phyloP scores from a whole-genome alignment of 2,797 vertebrate species.

The Ctenopoma kingsleyae region DNA sequence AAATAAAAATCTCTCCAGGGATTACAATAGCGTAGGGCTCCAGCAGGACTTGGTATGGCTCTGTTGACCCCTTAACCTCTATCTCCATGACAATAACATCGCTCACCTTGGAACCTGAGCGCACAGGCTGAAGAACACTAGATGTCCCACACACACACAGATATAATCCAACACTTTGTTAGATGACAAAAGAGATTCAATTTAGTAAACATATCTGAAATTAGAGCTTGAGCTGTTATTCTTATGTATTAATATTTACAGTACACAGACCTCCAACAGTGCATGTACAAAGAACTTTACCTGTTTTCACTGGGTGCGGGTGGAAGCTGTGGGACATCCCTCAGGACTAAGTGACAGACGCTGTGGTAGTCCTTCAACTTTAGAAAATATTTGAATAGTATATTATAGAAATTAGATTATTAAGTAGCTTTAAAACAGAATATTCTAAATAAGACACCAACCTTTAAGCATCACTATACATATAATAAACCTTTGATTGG shows the following conservation, averaged over 20 bases:
- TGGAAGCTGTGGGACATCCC: constrained; percentile 82
- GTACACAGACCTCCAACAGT: neutral
- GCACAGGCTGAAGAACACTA: constrained; percentile 63
- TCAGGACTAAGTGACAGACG: constrained; percentile 90
- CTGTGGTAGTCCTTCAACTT: constrained; percentile 91
- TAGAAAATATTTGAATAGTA: constrained; percentile 29
- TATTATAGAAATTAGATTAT: neutral
- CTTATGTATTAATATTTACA: constrained; percentile 10
- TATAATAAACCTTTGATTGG: neutral
- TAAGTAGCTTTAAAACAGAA: neutral
- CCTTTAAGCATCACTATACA: neutral
- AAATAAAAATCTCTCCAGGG: constrained; percentile 89
- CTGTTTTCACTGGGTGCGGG: constrained; percentile 54
- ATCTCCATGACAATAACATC: constrained; percentile 89
- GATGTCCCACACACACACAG: constrained; percentile 16
- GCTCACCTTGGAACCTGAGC: constrained; percentile 53
- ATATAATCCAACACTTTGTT: constrained; percentile 1
- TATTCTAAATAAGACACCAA: neutral
- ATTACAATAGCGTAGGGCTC: constrained; percentile 91
- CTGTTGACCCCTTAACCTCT: constrained; percentile 90
- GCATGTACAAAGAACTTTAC: constrained; percentile 52
- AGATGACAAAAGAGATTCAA: neutral
- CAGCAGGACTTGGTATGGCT: constrained; percentile 88
- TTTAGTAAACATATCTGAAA: constrained; percentile 3
- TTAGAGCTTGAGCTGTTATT: constrained; percentile 3